These are phyloP conservation scores for Balanococcus diminutus DNA, from an alignment of 2,888 invertebrate species.

Conservation along the genomic window DNA sequence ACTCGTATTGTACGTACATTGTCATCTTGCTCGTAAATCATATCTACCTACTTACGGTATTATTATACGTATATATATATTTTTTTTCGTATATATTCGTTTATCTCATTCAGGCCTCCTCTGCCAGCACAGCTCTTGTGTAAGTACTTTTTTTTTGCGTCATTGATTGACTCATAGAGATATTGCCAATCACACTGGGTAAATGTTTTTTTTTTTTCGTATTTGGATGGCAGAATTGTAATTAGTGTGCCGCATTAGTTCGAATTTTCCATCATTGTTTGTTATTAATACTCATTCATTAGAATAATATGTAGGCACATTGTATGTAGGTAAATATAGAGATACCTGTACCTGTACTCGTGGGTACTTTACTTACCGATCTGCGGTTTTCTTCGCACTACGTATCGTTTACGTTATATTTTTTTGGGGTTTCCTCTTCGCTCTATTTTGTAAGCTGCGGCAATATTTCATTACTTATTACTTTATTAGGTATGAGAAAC, in stretches of 20 bases:
- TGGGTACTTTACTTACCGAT: no score
- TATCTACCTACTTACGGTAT: not conserved
- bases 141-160: not conserved
- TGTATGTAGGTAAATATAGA: no score
- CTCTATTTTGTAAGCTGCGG: not conserved
- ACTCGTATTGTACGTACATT: not conserved
- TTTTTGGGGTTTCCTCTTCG: not conserved
- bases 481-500: not conserved
- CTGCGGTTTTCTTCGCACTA: not conserved
- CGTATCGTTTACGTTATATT: no score
- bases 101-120: not conserved
- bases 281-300: not conserved
- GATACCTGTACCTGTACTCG: no score
- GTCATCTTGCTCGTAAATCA: not conserved
- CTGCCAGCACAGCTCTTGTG: not conserved
- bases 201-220: no score
- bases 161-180: not conserved
- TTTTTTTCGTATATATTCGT: no score
- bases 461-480: not conserved
- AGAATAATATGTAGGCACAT: not conserved
- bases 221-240: not conserved
- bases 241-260: not conserved
- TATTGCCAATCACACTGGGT: not conserved
- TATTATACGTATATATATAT: no score
- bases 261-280: not conserved